A percentile compares a stretch with the other conserved stretches of the same genome.
Evolutionary conservation across 2,113 vertebrate genomes (phyloP).

Genomic region (Phrynosoma platyrhinos): DNA sequence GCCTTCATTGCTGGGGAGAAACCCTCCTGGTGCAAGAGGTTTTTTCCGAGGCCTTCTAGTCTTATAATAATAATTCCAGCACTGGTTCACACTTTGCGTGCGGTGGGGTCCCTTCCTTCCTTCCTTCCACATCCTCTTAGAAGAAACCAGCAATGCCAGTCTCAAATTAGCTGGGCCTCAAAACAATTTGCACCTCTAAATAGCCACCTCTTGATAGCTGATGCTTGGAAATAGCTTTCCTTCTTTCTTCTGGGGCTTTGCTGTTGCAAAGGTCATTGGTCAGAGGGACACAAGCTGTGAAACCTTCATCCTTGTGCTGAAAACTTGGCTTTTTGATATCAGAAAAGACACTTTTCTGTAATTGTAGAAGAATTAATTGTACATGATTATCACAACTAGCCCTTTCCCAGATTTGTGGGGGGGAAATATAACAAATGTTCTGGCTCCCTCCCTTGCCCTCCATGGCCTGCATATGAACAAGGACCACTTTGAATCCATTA

Average conservation of each 20-base stretch:
- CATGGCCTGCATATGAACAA: too few relatives aligned
- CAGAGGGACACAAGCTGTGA: neutral
- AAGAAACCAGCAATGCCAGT: neutral
- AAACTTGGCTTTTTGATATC: neutral
- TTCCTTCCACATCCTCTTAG: accelerated
- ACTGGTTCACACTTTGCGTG: neutral
- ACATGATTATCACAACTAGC: accelerated
- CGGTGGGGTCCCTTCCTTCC: too few relatives aligned
- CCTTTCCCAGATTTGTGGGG: constrained; percentile 26
- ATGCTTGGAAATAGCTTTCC: neutral
- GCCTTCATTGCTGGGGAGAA: too few relatives aligned
- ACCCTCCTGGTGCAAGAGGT: too few relatives aligned
- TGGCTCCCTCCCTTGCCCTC: too few relatives aligned
- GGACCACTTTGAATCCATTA: neutral
- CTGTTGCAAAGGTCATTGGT: neutral
- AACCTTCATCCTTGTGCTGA: neutral
- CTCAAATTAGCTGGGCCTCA: constrained; percentile 16
- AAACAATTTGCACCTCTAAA: neutral
- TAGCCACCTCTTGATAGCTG: neutral
- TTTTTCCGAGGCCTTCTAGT: too few relatives aligned
- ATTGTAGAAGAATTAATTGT: neutral
- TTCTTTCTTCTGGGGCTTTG: accelerated
- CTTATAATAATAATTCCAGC: too few relatives aligned
- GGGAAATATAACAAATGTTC: constrained; percentile 38
- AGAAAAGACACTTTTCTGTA: constrained; percentile 11